Base-by-base conservation (phyloP, 1,140 invertebrate species). In the Aphaenogaster floridana region DNA sequence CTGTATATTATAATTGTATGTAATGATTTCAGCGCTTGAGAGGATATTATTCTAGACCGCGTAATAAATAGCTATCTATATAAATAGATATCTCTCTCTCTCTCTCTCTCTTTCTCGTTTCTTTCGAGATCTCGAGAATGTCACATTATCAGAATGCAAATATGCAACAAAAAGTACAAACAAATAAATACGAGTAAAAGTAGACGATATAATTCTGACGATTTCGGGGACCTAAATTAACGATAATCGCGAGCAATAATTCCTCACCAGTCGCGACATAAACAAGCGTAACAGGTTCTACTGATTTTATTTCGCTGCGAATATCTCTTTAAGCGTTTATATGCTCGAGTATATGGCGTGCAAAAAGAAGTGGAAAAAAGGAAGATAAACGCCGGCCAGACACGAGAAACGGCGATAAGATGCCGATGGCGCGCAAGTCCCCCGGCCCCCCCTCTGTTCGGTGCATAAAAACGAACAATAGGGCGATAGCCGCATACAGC, bases 331-430 rank as follows among this genome's bases (percentile, higher is more conserved):
- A 42, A 50, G 45, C 28, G n/a, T 50, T 64, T 66, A 66, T 68
- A 52, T 21, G 77, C 45, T 48, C 57, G 34, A 36, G 7, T 48
- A 15, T 66, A 61, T 66, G 77, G 34, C 34, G 28, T 7, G 2
- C 2, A 28, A 34, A 48, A 48, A 77, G 11, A 15, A 8, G 15
- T 36, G 2, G 4, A 15, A 28, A 63, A 61, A 78, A 45, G 34
- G 45, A 50, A 36, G 61, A 80, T 52, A 52, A 80, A 68, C 34
- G 61, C 59, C 34, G 28, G 28, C 11, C 34, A 50, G 45, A 66
- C 34, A 17, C 59, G 59, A 54, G 76, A 78, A 78, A 52, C 42
- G 17, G 42, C 76, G 77, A 79, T 79, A 52, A 66, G 61, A 42
- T 36, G 28, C 17, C 28, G 36, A 42, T 34, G 34, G 34, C 36